Conservation (phyloP, 2,797 vertebrate species). For the Tachyglossus aculeatus region DNA sequence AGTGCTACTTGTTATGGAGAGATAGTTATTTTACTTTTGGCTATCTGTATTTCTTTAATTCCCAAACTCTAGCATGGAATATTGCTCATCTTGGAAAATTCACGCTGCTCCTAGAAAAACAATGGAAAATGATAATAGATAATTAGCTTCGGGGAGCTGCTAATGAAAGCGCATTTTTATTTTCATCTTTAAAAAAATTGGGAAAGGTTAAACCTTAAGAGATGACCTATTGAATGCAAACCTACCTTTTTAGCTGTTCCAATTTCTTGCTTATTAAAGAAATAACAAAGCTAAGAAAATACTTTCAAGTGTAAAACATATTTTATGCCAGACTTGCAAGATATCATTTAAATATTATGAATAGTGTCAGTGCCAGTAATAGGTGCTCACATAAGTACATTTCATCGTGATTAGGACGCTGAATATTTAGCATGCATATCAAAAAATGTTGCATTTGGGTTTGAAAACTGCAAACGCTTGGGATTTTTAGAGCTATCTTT, state of each 20-base stretch:
- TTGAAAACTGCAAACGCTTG: conserved; percentile 8
- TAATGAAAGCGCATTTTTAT: not conserved
- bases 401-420: conserved; percentile 16
- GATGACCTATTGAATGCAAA: not conserved
- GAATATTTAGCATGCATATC: conserved; percentile 5
- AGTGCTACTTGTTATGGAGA: not conserved
- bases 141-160: not conserved
- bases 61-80: too few species aligned
- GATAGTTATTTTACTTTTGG: not conserved
- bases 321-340: conserved; percentile 3
- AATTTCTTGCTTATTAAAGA: conserved; percentile 21
- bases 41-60: conserved; percentile 14
- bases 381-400: not conserved
- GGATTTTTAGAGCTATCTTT: not conserved
- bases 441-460: not conserved
- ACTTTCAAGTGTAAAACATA: not conserved
- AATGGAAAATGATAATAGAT: conserved; percentile 3
- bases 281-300: not conserved
- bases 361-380: not conserved
- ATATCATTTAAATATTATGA: conserved; percentile 5
- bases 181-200: conserved; percentile 28
- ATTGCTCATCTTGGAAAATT: too few species aligned
- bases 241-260: conserved; percentile 22
- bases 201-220: conserved; percentile 2
- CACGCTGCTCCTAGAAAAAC: not conserved